These are phyloP conservation scores for Melanogrammus aeglefinus DNA, from an alignment of 2,797 vertebrate genomes.

Conservation along the genomic window DNA sequence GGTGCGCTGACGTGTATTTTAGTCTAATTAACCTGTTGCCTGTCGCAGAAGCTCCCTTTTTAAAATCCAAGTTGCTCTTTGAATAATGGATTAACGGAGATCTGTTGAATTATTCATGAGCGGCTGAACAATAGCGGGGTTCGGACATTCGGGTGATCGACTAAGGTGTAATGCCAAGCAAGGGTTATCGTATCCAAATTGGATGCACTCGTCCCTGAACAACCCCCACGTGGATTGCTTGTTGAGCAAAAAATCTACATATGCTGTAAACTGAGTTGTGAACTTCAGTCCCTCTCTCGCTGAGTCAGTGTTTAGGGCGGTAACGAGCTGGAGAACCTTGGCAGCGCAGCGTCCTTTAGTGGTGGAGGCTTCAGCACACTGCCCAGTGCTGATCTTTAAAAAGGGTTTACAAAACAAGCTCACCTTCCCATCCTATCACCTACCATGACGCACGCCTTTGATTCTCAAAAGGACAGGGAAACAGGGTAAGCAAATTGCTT, in stretches of 20 bases:
- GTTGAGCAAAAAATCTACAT: neutral
- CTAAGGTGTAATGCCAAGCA: slow-evolving; percentile 1
- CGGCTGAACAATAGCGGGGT: slow-evolving; percentile 24
- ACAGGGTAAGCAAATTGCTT: neutral
- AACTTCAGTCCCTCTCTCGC: neutral
- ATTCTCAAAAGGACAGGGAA: neutral
- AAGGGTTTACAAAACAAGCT: too few species aligned
- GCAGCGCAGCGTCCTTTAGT: neutral
- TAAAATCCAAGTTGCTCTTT: slow-evolving; percentile 33
- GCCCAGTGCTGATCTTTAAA: too few species aligned
- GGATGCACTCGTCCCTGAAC: slow-evolving; percentile 16
- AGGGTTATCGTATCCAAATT: slow-evolving; percentile 20
- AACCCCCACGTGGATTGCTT: neutral
- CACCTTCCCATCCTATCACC: too few species aligned
- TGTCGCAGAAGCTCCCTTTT: slow-evolving; percentile 27
- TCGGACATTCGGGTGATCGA: slow-evolving; percentile 24
- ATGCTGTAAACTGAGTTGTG: slow-evolving; percentile 1
- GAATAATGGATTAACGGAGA: slow-evolving; percentile 55
- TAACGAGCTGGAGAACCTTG: neutral
- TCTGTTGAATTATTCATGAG: slow-evolving; percentile 53
- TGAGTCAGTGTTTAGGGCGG: neutral
- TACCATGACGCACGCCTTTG: neutral
- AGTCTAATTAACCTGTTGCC: slow-evolving; percentile 36
- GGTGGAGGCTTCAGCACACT: too few species aligned
- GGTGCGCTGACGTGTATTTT: slow-evolving; percentile 32